A percentile compares a stretch with the other conserved stretches of the same genome.
Evolutionary conservation across 2,113 vertebrate species (phyloP).

Genomic region (Malaclemys terrapin): DNA sequence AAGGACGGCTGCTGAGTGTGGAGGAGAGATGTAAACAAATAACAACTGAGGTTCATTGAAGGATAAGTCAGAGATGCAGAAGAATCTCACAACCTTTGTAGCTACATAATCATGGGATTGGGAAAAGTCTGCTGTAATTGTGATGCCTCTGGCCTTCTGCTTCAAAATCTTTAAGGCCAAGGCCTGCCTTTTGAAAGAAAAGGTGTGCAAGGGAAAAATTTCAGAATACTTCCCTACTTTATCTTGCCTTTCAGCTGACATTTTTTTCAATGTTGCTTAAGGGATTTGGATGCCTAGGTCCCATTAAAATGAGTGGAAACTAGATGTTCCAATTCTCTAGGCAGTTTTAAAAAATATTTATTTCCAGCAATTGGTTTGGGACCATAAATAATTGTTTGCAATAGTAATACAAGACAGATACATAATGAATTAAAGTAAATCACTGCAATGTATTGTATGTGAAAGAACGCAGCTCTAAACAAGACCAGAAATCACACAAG

Average conservation of each 20-base stretch:
- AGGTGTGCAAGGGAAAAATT: background rate
- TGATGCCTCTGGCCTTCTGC: background rate
- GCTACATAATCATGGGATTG: background rate
- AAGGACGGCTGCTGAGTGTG: background rate
- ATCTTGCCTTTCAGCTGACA: background rate
- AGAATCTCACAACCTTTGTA: background rate
- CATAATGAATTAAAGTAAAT: background rate
- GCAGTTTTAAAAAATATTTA: background rate
- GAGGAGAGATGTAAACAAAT: background rate
- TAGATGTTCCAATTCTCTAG: background rate
- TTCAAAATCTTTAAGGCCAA: background rate
- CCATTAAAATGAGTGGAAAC: background rate
- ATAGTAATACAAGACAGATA: background rate
- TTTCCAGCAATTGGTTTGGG: background rate
- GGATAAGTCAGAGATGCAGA: background rate
- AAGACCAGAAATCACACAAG: background rate
- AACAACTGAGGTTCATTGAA: background rate
- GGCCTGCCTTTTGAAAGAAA: fast-evolving
- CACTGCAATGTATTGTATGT: background rate
- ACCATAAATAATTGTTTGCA: background rate
- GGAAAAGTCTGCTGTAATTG: fast-evolving
- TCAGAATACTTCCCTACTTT: background rate
- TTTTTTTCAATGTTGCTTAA: slow-evolving; percentile 11
- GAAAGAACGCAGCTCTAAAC: background rate
- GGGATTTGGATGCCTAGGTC: background rate